A percentile compares a stretch with the other conserved stretches of the same genome.
Evolutionary conservation across 2,888 invertebrate species (phyloP).

Genomic region (Microchrysa polita): DNA sequence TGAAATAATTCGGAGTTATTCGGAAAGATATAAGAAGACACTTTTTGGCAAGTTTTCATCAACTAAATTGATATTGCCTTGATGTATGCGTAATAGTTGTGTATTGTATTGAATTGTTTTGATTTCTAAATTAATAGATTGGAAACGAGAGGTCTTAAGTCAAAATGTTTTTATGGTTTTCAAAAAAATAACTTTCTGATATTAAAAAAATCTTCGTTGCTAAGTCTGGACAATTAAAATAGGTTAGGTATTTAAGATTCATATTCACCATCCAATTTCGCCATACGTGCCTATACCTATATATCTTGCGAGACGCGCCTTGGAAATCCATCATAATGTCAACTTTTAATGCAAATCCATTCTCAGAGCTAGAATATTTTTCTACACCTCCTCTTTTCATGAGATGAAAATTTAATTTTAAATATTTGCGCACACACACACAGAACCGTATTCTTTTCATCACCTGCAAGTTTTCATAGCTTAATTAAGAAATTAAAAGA

Average conservation of each 20-base stretch:
- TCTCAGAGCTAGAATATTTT: no score
- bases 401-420: background rate
- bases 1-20: conserved; percentile 24
- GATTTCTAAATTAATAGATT: background rate
- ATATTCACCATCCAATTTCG: no score
- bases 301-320: no score
- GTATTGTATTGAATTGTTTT: conserved; percentile 14
- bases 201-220: no score
- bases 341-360: no score
- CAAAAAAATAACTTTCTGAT: no score
- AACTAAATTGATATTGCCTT: conserved; percentile 29
- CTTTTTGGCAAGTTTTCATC: conserved; percentile 31
- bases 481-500: conserved; percentile 18
- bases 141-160: background rate
- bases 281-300: no score
- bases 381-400: no score
- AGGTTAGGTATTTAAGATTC: no score
- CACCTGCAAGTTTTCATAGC: conserved; percentile 9
- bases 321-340: no score
- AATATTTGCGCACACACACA: background rate
- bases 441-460: background rate
- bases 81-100: background rate
- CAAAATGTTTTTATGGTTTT: no score
- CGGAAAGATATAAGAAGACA: conserved; percentile 22
- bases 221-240: no score